Evolutionary conservation across 2,113 vertebrate species (phyloP).

Genomic region (Colius striatus): DNA sequence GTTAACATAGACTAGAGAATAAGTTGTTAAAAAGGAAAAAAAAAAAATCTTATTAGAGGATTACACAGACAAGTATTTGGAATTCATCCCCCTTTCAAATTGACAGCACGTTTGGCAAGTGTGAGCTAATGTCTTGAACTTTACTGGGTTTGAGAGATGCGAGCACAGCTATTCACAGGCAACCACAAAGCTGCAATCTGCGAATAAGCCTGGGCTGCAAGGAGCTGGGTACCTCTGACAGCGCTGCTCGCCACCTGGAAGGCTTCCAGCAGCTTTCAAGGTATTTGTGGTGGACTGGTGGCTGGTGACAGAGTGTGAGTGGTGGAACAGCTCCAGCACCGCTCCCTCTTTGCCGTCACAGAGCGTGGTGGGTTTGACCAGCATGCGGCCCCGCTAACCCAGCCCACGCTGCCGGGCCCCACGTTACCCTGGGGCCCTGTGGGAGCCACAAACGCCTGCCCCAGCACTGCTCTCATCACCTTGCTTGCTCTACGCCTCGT

Average conservation of each 20-base stretch:
- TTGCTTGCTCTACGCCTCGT: not conserved
- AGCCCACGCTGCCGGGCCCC: constrained; percentile 21
- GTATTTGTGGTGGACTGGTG: constrained; percentile 31
- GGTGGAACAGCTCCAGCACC: constrained; percentile 12
- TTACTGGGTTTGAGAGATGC: constrained; percentile 58
- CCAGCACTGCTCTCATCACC: not conserved
- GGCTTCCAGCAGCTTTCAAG: constrained; percentile 64
- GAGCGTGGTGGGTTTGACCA: constrained; percentile 25
- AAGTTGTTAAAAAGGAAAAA: constrained; percentile 32
- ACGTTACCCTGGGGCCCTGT: not conserved
- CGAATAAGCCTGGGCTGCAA: constrained; percentile 36
- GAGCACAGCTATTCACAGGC: constrained; percentile 63
- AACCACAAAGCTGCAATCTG: constrained; percentile 63
- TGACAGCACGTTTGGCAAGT: constrained; percentile 77
- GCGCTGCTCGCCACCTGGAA: not conserved
- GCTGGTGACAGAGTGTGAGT: constrained; percentile 70
- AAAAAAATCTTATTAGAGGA: constrained; percentile 65
- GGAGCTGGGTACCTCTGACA: constrained; percentile 27
- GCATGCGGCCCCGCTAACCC: constrained; percentile 42
- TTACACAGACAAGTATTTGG: constrained; percentile 68
- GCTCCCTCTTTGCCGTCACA: constrained; percentile 27
- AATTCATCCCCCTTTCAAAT: constrained; percentile 70
- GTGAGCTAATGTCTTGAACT: constrained; percentile 73
- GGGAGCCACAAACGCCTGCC: not conserved
- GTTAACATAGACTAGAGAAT: constrained; percentile 66